phyloP scores from a whole-genome alignment of 1,140 invertebrate genomes.

The Halictus rubicundus region DNA sequence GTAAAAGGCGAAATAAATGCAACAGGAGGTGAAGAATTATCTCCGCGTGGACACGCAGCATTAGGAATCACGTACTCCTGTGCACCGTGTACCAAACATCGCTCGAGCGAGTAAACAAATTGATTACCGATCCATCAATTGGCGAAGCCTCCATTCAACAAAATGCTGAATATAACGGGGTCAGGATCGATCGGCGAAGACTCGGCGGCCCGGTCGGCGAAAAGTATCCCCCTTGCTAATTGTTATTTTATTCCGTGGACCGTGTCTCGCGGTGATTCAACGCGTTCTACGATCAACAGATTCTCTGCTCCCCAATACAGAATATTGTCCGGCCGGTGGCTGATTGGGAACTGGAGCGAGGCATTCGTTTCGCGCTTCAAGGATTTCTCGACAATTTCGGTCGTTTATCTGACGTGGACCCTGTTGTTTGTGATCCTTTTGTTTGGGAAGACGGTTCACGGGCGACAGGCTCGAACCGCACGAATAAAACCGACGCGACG shows the following conservation, averaged over 20 bases:
- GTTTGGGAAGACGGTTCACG: conserved; percentile 19
- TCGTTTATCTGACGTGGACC: conserved; percentile 53
- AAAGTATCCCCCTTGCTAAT: background rate
- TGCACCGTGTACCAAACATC: background rate
- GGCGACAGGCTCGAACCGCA: background rate
- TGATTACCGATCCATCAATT: background rate
- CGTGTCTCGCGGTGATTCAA: background rate
- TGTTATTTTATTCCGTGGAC: conserved; percentile 22
- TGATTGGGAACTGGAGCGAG: conserved; percentile 65
- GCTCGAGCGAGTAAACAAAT: background rate
- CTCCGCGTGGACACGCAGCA: too few species aligned
- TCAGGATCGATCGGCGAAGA: background rate
- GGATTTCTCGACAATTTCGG: conserved; percentile 56
- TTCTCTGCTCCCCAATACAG: conserved; percentile 49
- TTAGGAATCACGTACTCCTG: too few species aligned
- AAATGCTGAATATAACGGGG: background rate
- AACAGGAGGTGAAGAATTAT: too few species aligned
- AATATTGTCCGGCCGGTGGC: conserved; percentile 32
- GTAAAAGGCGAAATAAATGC: too few species aligned
- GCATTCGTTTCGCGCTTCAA: conserved; percentile 63
- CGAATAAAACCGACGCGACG: background rate
- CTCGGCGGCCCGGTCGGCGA: background rate
- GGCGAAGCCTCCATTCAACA: background rate
- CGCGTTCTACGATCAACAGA: conserved; percentile 21
- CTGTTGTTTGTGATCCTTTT: conserved; percentile 44